Percentiles rank a stretch among this genome's conserved stretches.
These are phyloP conservation scores for Drosophila neocordata DNA, from an alignment of 1,140 invertebrate genomes.

Conservation along the genomic window DNA sequence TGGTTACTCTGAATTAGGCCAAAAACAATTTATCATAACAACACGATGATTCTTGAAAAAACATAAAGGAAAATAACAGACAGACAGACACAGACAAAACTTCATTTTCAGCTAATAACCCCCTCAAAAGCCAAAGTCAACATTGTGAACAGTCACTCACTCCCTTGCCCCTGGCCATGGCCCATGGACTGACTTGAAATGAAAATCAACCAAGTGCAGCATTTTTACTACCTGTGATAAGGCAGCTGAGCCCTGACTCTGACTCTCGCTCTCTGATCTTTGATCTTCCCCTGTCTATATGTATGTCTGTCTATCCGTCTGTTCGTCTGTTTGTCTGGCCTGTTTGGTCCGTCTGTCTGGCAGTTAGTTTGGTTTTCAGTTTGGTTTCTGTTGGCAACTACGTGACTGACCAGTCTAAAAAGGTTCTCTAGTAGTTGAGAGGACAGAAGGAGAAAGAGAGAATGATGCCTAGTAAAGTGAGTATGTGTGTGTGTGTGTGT, in stretches of 20 bases:
- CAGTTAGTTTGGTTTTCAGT: slow-evolving; percentile 12
- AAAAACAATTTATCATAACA: slow-evolving; percentile 57
- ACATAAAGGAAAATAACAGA: slow-evolving; percentile 1
- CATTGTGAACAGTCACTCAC: slow-evolving; percentile 17
- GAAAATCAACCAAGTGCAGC: slow-evolving; percentile 53
- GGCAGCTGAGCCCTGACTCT: slow-evolving; percentile 19
- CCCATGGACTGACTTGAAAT: not conserved
- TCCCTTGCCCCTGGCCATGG: slow-evolving; percentile 10
- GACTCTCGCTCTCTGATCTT: slow-evolving; percentile 44
- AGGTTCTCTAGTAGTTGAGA: not conserved
- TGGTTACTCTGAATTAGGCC: slow-evolving; percentile 55
- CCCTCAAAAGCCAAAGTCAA: slow-evolving; percentile 20
- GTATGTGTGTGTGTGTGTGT: slow-evolving; percentile 30
- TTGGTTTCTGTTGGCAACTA: slow-evolving; percentile 20
- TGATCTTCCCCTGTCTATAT: slow-evolving; percentile 11
- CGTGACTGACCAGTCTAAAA: slow-evolving; percentile 38
- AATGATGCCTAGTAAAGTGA: slow-evolving; percentile 43
- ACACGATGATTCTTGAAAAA: slow-evolving; percentile 39
- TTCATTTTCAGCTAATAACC: slow-evolving; percentile 55
- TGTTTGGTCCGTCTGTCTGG: slow-evolving; percentile 8
- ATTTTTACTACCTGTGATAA: slow-evolving; percentile 61
- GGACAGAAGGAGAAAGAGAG: slow-evolving; percentile 29
- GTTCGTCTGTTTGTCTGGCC: slow-evolving; percentile 14
- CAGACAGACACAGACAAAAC: not conserved
- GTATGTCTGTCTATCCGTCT: slow-evolving; percentile 6